phyloP scores from a whole-genome alignment of 1,140 invertebrate genomes.

The Chlorops oryzae region DNA sequence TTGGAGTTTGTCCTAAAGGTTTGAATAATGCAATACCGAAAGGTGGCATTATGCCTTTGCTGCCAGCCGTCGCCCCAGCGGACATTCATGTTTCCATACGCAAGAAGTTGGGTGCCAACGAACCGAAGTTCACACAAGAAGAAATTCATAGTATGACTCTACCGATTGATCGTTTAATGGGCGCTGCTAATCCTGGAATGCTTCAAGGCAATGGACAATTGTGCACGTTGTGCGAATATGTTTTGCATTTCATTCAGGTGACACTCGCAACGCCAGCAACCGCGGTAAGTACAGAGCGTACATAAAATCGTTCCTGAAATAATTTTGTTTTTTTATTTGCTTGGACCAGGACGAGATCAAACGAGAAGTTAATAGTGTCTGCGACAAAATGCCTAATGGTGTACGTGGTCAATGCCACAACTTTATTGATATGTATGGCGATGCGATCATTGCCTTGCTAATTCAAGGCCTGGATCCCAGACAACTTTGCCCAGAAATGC shows the following conservation, averaged over 20 bases:
- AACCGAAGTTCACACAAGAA: conserved; percentile 36
- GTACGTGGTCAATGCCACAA: conserved; percentile 62
- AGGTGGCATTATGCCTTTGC: conserved; percentile 36
- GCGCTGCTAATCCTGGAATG: conserved; percentile 42
- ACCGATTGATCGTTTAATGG: conserved; percentile 61
- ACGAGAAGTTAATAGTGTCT: conserved; percentile 59
- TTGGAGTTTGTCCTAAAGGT: conserved; percentile 61
- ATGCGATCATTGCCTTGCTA: conserved; percentile 68
- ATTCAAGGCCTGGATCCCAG: conserved; percentile 77
- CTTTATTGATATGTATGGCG: conserved; percentile 71
- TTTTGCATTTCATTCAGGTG: conserved; percentile 72
- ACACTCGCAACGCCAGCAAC: conserved; percentile 61
- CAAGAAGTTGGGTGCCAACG: conserved; percentile 36
- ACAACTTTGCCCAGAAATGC: conserved; percentile 49
- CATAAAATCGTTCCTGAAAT: too few relatives aligned
- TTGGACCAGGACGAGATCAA: conserved; percentile 51
- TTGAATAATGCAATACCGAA: conserved; percentile 12
- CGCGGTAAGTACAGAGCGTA: conserved; percentile 52
- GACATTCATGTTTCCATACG: conserved; percentile 40
- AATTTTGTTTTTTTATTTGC: conserved; percentile 9
- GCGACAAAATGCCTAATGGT: conserved; percentile 59
- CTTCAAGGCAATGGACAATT: conserved; percentile 51
- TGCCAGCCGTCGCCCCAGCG: conserved; percentile 34
- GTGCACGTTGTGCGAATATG: conserved; percentile 77
- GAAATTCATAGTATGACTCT: conserved; percentile 50